Percentiles rank a stretch among this genome's conserved stretches.
Evolutionary conservation across 2,797 vertebrate species (phyloP).

Genomic region (Sebastes hubbsi): DNA sequence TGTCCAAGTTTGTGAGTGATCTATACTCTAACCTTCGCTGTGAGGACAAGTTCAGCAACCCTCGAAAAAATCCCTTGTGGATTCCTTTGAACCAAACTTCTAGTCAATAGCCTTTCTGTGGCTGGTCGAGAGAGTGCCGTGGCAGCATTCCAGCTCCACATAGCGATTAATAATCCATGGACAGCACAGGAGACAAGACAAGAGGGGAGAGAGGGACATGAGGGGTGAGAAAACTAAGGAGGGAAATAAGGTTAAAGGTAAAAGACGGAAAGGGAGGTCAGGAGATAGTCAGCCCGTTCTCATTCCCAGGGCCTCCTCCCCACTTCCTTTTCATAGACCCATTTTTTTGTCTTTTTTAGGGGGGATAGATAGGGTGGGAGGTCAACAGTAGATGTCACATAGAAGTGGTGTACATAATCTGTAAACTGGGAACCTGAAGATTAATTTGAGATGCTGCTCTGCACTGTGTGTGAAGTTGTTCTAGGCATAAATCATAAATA

Average conservation of each 20-base stretch:
- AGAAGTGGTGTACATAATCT: too few species aligned
- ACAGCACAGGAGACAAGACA: conserved; percentile 26
- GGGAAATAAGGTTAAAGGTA: not conserved
- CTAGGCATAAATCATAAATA: too few species aligned
- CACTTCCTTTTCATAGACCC: too few species aligned
- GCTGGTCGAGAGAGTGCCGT: conserved; percentile 30
- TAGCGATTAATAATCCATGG: conserved; percentile 62
- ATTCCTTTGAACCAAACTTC: conserved; percentile 46
- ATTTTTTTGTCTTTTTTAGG: too few species aligned
- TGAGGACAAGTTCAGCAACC: conserved; percentile 42
- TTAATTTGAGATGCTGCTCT: too few species aligned
- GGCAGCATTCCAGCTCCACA: conserved; percentile 22
- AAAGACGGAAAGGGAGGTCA: not conserved
- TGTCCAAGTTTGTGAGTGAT: conserved; percentile 55
- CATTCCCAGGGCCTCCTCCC: too few species aligned
- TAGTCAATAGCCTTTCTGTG: conserved; percentile 48
- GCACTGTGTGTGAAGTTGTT: too few species aligned
- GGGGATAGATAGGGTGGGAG: too few species aligned
- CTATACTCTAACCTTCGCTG: conserved; percentile 37
- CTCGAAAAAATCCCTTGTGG: conserved; percentile 39
- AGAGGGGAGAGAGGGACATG: not conserved
- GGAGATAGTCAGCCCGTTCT: not conserved
- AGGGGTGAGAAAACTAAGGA: not conserved
- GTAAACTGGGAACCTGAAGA: too few species aligned
- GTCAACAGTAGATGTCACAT: too few species aligned